Evolutionary conservation across 2,113 vertebrate genomes (phyloP).

Genomic region (Tetraodon nigroviridis): DNA sequence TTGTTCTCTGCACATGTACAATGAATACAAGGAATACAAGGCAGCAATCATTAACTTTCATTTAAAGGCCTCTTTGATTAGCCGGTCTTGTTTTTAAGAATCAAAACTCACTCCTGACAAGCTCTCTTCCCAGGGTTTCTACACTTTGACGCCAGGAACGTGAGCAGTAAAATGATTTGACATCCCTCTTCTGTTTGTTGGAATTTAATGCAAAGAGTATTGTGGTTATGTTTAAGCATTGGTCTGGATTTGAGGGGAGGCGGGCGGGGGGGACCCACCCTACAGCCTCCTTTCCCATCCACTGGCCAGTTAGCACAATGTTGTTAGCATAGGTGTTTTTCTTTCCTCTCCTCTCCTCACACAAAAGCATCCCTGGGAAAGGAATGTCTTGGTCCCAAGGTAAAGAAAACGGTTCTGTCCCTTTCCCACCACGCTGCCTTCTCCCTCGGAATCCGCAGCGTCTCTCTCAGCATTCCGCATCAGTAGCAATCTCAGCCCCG

Average conservation of each 20-base stretch:
- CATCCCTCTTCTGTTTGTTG: not conserved
- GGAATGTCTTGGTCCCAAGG: conserved; percentile 82
- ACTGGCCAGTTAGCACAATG: conserved; percentile 53
- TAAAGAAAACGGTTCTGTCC: conserved; percentile 78
- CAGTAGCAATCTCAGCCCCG: conserved; percentile 77
- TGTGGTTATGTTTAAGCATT: not conserved
- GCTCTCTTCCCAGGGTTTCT: conserved; percentile 21
- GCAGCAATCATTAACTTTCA: conserved; percentile 55
- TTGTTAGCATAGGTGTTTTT: conserved; percentile 73
- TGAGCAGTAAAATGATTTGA: not conserved
- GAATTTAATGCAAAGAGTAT: not conserved
- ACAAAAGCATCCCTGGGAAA: conserved; percentile 79
- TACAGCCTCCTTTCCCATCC: conserved; percentile 63
- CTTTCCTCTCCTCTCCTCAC: conserved; percentile 72
- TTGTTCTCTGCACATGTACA: conserved; percentile 60
- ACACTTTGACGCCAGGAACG: not conserved
- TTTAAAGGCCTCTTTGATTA: conserved; percentile 57
- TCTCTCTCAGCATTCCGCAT: conserved; percentile 83
- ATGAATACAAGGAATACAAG: conserved; percentile 56
- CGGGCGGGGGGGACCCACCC: conserved; percentile 36
- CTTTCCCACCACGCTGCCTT: conserved; percentile 73
- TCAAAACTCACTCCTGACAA: conserved; percentile 13
- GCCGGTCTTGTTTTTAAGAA: conserved; percentile 41
- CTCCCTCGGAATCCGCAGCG: conserved; percentile 73
- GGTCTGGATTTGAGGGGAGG: conserved; percentile 1